A percentile compares a stretch with the other conserved stretches of the same genome.
phyloP scores from a whole-genome alignment of 2,797 vertebrate genomes.

The Falco cherrug region DNA sequence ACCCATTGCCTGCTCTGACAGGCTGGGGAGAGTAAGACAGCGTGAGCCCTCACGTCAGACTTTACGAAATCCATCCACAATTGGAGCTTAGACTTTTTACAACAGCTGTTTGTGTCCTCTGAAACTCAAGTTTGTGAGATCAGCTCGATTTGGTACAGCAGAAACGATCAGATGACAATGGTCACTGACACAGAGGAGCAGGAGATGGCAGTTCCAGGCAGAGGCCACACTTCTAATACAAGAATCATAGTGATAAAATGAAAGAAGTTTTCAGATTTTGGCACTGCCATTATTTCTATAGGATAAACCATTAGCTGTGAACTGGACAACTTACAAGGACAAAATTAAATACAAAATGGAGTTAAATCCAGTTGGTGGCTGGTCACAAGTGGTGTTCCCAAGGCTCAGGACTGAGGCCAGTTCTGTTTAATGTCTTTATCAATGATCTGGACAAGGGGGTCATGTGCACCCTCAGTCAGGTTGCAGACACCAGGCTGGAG shows the following conservation, averaged over 20 bases:
- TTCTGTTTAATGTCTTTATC: no score
- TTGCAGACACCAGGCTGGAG: no score
- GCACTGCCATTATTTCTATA: not conserved
- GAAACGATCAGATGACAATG: not conserved
- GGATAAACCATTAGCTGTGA: not conserved
- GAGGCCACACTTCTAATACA: not conserved
- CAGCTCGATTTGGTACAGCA: not conserved
- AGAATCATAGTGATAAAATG: not conserved
- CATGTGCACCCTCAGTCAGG: no score
- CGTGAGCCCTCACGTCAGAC: not conserved
- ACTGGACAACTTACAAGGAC: not conserved
- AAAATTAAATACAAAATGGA: not conserved
- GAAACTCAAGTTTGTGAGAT: not conserved
- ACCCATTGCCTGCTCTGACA: not conserved
- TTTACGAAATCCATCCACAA: not conserved
- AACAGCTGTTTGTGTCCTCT: not conserved
- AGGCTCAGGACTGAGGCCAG: no score
- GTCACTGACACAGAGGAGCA: not conserved
- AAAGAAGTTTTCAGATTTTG: not conserved
- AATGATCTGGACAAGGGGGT: no score
- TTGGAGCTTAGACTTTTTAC: not conserved
- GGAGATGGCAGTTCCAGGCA: not conserved
- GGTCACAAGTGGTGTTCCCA: no score
- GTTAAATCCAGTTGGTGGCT: no score
- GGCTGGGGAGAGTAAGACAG: not conserved